Conservation (phyloP, 2,797 vertebrate species). For the Chaenodraco wilsoni region DNA sequence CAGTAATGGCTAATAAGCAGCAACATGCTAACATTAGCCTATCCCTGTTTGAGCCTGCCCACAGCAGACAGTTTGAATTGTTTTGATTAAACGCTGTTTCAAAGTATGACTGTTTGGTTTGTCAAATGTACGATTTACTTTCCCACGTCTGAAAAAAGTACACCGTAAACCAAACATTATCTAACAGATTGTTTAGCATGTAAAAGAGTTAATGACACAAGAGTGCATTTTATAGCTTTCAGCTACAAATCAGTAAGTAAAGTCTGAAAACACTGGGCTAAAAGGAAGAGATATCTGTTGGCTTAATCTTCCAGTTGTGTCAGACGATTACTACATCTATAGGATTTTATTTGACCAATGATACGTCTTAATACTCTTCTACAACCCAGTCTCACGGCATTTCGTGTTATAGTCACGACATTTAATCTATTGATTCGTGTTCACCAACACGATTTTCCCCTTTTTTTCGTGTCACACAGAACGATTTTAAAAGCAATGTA, state of each 20-base stretch:
- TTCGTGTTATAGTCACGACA: too few relatives aligned
- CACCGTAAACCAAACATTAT: too few relatives aligned
- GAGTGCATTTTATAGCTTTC: not conserved
- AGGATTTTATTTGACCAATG: slow-evolving; percentile 2
- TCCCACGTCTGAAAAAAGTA: not conserved
- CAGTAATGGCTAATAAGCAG: not conserved
- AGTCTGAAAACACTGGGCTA: not conserved
- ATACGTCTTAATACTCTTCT: not conserved
- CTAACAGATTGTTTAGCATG: not conserved
- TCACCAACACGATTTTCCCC: too few relatives aligned
- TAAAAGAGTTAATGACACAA: not conserved
- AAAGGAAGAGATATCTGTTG: not conserved
- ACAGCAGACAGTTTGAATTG: not conserved
- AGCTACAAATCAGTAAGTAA: not conserved
- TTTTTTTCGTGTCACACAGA: too few relatives aligned
- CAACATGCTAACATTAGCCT: not conserved
- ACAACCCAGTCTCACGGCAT: not conserved
- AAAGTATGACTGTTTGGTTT: not conserved
- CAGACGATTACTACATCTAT: not conserved
- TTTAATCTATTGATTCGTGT: too few relatives aligned
- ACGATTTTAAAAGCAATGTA: too few relatives aligned
- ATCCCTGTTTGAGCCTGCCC: not conserved
- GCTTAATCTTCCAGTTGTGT: not conserved
- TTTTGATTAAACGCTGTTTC: not conserved
- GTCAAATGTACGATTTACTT: not conserved